Percentiles rank a stretch among this genome's conserved stretches.
phyloP scores from a whole-genome alignment of 2,113 vertebrate species.

The Nycticryphes semicollaris region DNA sequence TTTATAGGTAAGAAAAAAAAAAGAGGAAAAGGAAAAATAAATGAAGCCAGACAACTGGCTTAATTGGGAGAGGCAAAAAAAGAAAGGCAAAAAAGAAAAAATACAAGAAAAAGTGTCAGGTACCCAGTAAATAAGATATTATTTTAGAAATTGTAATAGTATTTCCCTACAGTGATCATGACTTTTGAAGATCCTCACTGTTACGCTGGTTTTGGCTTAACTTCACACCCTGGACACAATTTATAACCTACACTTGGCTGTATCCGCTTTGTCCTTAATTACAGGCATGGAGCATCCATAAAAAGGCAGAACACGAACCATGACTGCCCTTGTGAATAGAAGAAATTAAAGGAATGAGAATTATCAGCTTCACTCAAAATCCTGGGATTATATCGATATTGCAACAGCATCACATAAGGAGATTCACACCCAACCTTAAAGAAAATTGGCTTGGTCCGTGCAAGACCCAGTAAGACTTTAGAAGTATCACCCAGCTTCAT shows the following conservation, averaged over 20 bases:
- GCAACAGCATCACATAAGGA: neutral
- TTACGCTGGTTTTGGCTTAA: neutral
- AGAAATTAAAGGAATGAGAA: neutral
- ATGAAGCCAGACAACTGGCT: neutral
- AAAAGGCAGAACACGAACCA: neutral
- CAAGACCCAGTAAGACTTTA: neutral
- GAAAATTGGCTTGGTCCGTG: neutral
- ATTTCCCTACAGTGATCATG: neutral
- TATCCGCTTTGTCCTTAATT: neutral
- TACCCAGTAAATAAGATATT: neutral
- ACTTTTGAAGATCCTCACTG: neutral
- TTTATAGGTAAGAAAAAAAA: neutral
- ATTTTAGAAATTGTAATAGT: neutral
- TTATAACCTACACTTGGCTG: neutral
- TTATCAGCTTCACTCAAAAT: neutral
- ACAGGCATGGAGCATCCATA: neutral
- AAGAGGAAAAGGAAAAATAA: no score
- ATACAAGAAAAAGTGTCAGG: neutral
- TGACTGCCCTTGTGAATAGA: neutral
- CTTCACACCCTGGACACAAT: accelerated
- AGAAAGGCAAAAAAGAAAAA: no score
- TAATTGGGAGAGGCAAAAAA: no score
- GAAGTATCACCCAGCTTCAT: neutral
- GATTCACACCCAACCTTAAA: neutral
- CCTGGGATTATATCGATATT: neutral